Conservation (phyloP, 2,113 vertebrate genomes). For the Colaptes auratus region DNA sequence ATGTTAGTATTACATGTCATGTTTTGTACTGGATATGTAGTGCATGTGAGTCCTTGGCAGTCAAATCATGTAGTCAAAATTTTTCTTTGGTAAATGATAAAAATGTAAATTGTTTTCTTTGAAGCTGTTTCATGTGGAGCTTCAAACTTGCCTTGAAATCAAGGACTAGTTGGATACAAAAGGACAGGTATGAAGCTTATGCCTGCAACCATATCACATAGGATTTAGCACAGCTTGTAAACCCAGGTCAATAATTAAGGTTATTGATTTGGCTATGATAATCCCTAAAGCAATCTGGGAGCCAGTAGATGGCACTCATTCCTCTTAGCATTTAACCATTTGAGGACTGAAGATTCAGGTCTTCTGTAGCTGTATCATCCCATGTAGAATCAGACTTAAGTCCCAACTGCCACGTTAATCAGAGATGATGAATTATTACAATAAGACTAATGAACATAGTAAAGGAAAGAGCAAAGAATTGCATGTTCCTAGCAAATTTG, state of each 20-base stretch:
- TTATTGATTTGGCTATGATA: background rate
- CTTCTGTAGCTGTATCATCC: background rate
- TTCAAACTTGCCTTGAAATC: background rate
- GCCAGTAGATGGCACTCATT: background rate
- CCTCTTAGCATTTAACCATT: background rate
- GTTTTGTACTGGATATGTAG: background rate
- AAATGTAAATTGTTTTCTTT: background rate
- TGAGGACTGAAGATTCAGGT: background rate
- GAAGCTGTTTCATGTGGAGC: background rate
- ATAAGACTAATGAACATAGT: background rate
- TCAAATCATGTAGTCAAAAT: background rate
- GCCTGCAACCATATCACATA: background rate
- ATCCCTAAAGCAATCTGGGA: background rate
- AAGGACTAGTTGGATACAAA: background rate
- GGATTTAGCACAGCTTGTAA: background rate
- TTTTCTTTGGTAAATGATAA: background rate
- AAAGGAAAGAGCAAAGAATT: background rate
- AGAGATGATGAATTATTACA: background rate
- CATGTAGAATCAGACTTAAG: accelerated
- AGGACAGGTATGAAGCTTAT: background rate
- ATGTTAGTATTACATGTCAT: background rate
- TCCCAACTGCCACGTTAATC: background rate
- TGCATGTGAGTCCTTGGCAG: background rate
- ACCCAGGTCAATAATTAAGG: background rate
- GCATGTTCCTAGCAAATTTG: background rate